Evolutionary conservation across 1,140 invertebrate genomes (phyloP), one percentile per base, ranked within the genome.

Genomic region (Sesamia nonagrioides): DNA sequence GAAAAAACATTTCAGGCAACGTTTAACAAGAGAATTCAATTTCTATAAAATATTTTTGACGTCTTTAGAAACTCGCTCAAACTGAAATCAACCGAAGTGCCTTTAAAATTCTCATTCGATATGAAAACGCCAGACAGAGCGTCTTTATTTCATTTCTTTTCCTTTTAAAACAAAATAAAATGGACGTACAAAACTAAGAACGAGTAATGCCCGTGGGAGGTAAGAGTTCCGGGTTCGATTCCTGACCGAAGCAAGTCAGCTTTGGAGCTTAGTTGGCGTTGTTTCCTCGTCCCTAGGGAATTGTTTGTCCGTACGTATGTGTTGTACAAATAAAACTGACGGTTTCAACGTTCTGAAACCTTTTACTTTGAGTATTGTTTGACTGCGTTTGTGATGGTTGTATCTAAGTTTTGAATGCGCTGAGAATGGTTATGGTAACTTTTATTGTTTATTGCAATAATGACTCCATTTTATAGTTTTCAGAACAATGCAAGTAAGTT

Each of bases 171-270:
- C 58, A 75, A 75, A 75, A 45, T 75, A 61, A 75, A 75, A 75
- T 61, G 56, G 72, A 75, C 56, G 56, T 48, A 75, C 56, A 58
- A 75, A 75, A 61, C 63, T 45, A 45, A 56, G 37, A 61, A 40
- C 58, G 56, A 56, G 35, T 66, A 77, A 77, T 77, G n/a, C 74
- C 74, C 74, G 13, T n/a, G 74, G 74, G 74, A 77, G 27, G 74
- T 66, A 68, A 61, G 63, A 69, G 76, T 69, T 77, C 76, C 63
- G 63, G 76, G 76, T 77, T 77, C 76, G 76, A 77, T 77, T 77
- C 76, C 63, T 77, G 76, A 77, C 76, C 76, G 76, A 77, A 52
- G 58, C 76, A 33, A 77, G 74, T 63, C 56, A 69, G 76, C 76
- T 45, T 60, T 45, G 63, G 76, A 50, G 66, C 76, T 77, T 77